Percentiles rank a stretch among this genome's conserved stretches.
These are phyloP conservation scores for Gorsachius magnificus DNA, from an alignment of 2,797 vertebrate species.

Conservation along the genomic window DNA sequence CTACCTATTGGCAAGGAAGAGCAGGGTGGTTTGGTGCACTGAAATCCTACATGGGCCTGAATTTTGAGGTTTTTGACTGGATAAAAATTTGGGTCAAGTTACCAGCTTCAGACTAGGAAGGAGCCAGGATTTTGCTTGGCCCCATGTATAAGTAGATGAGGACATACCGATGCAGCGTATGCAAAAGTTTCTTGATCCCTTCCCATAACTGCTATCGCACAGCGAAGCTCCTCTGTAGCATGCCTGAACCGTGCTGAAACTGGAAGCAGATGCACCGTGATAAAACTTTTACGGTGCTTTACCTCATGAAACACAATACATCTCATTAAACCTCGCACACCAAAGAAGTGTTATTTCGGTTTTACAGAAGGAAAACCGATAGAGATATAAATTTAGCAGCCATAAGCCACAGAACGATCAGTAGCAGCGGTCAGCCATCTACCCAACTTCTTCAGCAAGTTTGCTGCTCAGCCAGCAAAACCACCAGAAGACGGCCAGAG, in stretches of 20 bases:
- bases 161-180: not conserved
- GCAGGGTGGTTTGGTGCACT: fast-evolving
- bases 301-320: conserved; percentile 6
- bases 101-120: not conserved
- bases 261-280: not conserved
- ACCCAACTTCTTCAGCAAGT: not conserved
- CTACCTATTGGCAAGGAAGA: not conserved
- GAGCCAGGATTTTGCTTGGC: not conserved
- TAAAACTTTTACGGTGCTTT: conserved; percentile 34
- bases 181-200: not conserved
- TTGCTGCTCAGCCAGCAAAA: not conserved
- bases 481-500: not conserved
- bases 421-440: not conserved
- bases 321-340: not conserved
- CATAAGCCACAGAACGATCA: not conserved
- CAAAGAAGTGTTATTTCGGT: not conserved
- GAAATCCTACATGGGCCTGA: not conserved
- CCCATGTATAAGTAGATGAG: not conserved
- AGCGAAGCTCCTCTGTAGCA: not conserved
- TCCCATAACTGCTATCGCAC: not conserved
- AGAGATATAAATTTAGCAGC: conserved; percentile 8
- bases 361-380: not conserved
- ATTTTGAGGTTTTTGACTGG: not conserved
- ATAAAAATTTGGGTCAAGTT: not conserved
- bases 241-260: not conserved